Conservation (phyloP, 2,797 vertebrate genomes). For the Anas capensis region DNA sequence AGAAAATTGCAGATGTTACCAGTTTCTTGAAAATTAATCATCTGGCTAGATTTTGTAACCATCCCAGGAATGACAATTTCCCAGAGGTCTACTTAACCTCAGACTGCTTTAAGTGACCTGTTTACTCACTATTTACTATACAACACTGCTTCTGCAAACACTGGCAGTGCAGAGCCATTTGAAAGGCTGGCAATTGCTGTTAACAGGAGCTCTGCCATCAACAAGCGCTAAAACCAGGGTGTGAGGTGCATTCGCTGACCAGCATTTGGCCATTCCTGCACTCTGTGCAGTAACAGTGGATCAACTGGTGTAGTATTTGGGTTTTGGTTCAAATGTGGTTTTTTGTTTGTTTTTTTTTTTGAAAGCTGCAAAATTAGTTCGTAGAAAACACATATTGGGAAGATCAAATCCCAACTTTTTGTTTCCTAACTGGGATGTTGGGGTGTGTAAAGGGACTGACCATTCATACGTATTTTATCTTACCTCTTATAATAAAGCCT, state of each 20-base stretch:
- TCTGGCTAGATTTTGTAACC: conserved; percentile 22
- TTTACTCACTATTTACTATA: neutral
- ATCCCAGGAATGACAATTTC: neutral
- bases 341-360: neutral
- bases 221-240: accelerated
- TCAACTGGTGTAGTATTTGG: neutral
- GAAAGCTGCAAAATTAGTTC: neutral
- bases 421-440: accelerated
- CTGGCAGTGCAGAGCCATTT: neutral
- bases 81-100: neutral
- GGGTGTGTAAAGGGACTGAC: neutral
- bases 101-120: neutral
- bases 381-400: neutral
- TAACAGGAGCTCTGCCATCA: neutral
- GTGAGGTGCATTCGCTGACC: neutral
- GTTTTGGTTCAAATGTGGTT: neutral
- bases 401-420: neutral
- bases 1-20: neutral
- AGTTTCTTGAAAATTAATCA: conserved; percentile 5
- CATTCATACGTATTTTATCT: neutral
- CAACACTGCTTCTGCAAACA: neutral
- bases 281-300: neutral
- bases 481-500: neutral
- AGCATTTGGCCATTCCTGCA: neutral
- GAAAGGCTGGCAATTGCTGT: neutral